Evolutionary conservation across 92 coral and sea anemone species (phyloP).

Genomic region (Parazoanthus darwini): DNA sequence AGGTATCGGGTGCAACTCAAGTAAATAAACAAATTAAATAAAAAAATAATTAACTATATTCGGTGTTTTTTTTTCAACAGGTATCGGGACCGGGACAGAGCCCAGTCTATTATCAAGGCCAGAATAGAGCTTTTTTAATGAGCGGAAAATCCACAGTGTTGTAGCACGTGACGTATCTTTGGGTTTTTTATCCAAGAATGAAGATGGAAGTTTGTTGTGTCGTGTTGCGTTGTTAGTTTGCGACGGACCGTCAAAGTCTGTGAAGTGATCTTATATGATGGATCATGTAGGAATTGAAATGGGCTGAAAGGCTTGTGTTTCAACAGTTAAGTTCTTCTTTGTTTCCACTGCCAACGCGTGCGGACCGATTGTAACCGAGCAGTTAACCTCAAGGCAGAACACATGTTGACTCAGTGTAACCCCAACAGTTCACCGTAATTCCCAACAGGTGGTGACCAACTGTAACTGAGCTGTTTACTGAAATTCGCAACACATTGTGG

Average conservation of each 20-base stretch:
- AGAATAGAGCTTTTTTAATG: neutral
- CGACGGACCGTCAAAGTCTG: neutral
- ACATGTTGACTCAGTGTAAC: too few species aligned
- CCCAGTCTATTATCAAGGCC: conserved; percentile 33
- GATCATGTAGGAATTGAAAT: too few species aligned
- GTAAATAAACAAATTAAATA: neutral
- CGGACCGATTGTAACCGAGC: too few species aligned
- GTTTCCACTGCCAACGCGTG: too few species aligned
- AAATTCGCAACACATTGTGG: too few species aligned
- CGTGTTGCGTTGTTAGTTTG: neutral
- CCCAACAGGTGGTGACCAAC: too few species aligned
- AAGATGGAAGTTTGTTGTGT: neutral
- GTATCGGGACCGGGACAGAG: conserved; percentile 40
- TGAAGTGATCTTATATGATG: too few species aligned
- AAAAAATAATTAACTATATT: too few species aligned
- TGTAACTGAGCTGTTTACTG: too few species aligned
- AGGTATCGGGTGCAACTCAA: neutral
- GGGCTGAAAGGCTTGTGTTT: neutral
- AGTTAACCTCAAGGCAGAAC: too few species aligned
- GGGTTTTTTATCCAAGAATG: neutral
- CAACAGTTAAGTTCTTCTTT: neutral
- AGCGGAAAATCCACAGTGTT: conserved; percentile 40
- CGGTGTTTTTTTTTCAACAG: neutral
- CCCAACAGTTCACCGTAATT: too few species aligned
- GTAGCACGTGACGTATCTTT: neutral